Evolutionary conservation across 2,797 vertebrate genomes (phyloP).

Genomic region (Poeciliopsis paucimaculata): DNA sequence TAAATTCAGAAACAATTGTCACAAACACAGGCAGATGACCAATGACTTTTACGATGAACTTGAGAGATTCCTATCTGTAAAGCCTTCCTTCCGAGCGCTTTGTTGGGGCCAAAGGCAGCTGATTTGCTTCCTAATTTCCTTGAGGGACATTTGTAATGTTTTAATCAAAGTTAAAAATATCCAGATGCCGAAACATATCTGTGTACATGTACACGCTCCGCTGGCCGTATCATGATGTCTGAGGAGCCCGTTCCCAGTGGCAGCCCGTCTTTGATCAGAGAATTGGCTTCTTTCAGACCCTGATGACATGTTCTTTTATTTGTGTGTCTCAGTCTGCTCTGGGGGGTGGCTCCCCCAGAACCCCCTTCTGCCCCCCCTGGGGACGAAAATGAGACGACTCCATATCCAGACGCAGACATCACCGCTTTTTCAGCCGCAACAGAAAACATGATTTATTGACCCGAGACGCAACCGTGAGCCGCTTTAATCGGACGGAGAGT

Average conservation of each 20-base stretch:
- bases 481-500: slow-evolving; percentile 77
- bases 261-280: slow-evolving; percentile 73
- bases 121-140: slow-evolving; percentile 3
- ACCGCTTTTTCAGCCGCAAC: slow-evolving; percentile 63
- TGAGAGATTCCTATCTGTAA: not conserved
- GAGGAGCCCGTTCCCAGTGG: slow-evolving; percentile 45
- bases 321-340: slow-evolving; percentile 41
- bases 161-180: slow-evolving; percentile 34
- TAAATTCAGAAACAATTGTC: not conserved
- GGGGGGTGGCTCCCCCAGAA: not conserved
- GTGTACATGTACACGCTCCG: slow-evolving; percentile 7
- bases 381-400: slow-evolving; percentile 70
- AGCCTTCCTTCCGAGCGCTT: not conserved
- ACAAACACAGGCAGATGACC: not conserved
- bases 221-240: slow-evolving; percentile 34
- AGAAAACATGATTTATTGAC: slow-evolving; percentile 79
- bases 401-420: slow-evolving; percentile 58
- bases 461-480: slow-evolving; percentile 69
- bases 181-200: slow-evolving; percentile 27
- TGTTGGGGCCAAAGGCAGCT: not conserved
- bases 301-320: slow-evolving; percentile 47
- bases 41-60: not conserved
- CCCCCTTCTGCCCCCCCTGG: slow-evolving; percentile 33
- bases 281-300: slow-evolving; percentile 56
- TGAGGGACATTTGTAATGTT: slow-evolving; percentile 18